Evolutionary conservation across 1,140 invertebrate genomes (phyloP), one percentile per base, ranked within the genome.

Genomic region (Venustaconcha ellipsiformis): DNA sequence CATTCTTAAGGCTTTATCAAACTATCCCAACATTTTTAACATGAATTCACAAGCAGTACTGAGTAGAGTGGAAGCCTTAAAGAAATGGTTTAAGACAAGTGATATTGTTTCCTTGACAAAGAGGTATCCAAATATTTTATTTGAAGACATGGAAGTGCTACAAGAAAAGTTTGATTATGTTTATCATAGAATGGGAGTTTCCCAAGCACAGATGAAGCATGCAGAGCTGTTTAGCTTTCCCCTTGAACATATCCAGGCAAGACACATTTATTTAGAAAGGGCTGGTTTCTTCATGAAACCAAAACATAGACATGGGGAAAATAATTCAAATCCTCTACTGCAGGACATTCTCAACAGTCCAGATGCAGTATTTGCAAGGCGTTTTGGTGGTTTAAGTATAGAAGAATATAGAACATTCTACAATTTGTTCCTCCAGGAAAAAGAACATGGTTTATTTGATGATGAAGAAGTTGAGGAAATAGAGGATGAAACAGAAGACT

Each of bases 151-250:
- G 37, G 70, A 74, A 15, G 63, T 78, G 3, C 79, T 88, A 26
- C 63, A 72, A 26, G 70, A 81, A 30, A 85, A 83, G 72, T 87
- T 84, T 76, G 62, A 82, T 56, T 88, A 88, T 76, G 84, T 87
- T 23, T 83, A 78, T 76, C 65, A 74, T 57, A 63, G 76, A 55
- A 86, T 88, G 85, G 82, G 82, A 26, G 76, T 87, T 13, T 75
- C 84, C 12, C 84, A 86, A 57, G 68, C 76, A 63, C 84, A 87
- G 55, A 86, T 88, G 82, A 78, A 81, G 57, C 76, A 79, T 68
- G 76, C 82, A 14, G 62, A 77, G 57, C 70, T 86, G 66, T 85
- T 88, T 67, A 74, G 67, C n/a, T 78, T 85, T 72, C 67, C 82
- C 13, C 69, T 88, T 0, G 67, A 80, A 17, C 82, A 87, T 71